These are phyloP conservation scores for Aythya baeri DNA, from an alignment of 2,113 vertebrate species.

Conservation along the genomic window DNA sequence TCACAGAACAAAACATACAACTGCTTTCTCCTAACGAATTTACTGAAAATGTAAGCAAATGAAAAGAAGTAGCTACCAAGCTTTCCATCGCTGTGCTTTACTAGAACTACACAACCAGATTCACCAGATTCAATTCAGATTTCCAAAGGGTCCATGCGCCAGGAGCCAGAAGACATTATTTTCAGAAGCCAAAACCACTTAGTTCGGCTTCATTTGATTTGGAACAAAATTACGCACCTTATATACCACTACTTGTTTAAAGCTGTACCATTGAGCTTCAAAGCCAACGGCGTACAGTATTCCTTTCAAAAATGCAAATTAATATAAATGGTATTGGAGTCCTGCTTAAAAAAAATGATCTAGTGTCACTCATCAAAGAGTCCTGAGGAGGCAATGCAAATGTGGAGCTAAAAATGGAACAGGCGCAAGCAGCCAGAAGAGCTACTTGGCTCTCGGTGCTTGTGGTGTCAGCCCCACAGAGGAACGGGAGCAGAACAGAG, in stretches of 20 bases:
- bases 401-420: background rate
- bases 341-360: background rate
- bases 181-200: background rate
- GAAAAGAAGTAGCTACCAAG: background rate
- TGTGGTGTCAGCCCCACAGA: fast-evolving
- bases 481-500: no score
- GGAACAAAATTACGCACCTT: background rate
- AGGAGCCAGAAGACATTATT: background rate
- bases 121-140: background rate
- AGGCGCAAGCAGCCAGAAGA: background rate
- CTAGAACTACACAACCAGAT: background rate
- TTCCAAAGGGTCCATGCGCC: background rate
- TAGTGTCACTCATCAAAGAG: background rate
- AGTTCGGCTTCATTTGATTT: background rate
- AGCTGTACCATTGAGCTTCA: background rate
- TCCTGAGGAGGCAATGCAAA: background rate
- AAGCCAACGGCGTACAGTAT: background rate
- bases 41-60: background rate
- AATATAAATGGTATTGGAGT: background rate
- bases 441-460: fast-evolving
- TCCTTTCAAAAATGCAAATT: background rate
- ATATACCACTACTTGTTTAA: background rate
- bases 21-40: background rate
- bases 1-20: background rate
- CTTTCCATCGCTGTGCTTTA: background rate